phyloP scores from a whole-genome alignment of 2,888 invertebrate species.

The Synergus laeviventris region DNA sequence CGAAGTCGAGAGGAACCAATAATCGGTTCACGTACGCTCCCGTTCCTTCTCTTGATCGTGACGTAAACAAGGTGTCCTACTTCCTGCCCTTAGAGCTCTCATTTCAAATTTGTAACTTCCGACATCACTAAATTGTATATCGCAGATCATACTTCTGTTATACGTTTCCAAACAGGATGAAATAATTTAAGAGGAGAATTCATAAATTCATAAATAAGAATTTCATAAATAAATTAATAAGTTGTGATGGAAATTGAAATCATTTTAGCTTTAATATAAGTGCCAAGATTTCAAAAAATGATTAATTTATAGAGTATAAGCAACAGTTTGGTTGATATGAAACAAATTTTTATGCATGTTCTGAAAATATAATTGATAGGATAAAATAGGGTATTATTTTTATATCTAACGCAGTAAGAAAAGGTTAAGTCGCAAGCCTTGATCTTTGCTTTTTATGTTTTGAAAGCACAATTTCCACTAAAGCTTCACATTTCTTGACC shows the following conservation, averaged over 20 bases:
- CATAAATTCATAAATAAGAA: no score
- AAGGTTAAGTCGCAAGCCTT: neutral
- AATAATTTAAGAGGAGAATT: neutral
- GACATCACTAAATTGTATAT: neutral
- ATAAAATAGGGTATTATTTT: no score
- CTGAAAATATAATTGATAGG: no score
- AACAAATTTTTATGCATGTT: no score
- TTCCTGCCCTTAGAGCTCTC: neutral
- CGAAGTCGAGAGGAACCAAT: conserved; percentile 26
- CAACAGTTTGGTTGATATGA: no score
- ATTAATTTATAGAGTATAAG: no score
- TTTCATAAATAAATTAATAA: no score
- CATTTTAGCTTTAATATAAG: no score
- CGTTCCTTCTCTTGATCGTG: conserved; percentile 33
- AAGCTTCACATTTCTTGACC: neutral
- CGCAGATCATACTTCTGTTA: neutral
- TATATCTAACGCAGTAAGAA: no score
- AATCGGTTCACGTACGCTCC: neutral
- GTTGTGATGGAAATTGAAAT: no score
- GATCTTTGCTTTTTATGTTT: neutral
- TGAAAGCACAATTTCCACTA: neutral
- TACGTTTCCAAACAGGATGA: neutral
- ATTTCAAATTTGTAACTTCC: conserved; percentile 2
- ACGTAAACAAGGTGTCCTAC: conserved; percentile 25
- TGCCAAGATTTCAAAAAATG: no score